Conservation (phyloP, 2,797 vertebrate species). For the Lagodon rhomboides region DNA sequence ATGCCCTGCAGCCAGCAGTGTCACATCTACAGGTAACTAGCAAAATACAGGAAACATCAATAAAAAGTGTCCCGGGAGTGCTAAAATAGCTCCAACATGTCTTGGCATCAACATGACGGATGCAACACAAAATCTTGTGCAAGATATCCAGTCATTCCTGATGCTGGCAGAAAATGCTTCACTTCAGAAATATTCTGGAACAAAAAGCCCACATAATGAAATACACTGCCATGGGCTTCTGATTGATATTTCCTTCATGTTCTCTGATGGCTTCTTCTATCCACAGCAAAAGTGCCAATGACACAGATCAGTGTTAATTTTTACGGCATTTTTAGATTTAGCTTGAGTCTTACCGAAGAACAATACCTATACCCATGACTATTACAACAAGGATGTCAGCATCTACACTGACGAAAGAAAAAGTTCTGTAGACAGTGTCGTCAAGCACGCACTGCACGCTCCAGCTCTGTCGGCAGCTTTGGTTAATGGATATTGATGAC, state of each 20-base stretch:
- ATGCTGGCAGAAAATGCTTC: constrained; percentile 8
- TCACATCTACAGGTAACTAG: constrained; percentile 77
- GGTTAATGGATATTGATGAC: no score
- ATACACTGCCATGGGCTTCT: background rate
- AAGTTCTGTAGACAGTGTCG: no score
- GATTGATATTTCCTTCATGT: constrained; percentile 4
- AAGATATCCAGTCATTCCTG: constrained; percentile 30
- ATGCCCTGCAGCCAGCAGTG: constrained; percentile 79
- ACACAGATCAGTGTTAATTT: background rate
- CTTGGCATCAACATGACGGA: constrained; percentile 61
- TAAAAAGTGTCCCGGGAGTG: constrained; percentile 64
- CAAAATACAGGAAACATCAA: constrained; percentile 70
- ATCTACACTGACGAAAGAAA: no score
- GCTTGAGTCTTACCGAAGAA: no score
- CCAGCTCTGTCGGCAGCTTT: no score
- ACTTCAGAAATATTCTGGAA: background rate
- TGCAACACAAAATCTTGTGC: constrained; percentile 49
- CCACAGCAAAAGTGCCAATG: constrained; percentile 1
- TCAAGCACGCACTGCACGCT: no score
- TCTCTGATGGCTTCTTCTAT: constrained; percentile 2
- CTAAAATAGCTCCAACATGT: constrained; percentile 69
- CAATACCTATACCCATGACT: no score
- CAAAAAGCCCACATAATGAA: constrained; percentile 10
- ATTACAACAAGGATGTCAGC: no score
- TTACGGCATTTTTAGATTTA: no score